Evolutionary conservation across 1,140 invertebrate genomes (phyloP), one percentile per base, ranked within the genome.

Genomic region (Oncopeltus fasciatus): DNA sequence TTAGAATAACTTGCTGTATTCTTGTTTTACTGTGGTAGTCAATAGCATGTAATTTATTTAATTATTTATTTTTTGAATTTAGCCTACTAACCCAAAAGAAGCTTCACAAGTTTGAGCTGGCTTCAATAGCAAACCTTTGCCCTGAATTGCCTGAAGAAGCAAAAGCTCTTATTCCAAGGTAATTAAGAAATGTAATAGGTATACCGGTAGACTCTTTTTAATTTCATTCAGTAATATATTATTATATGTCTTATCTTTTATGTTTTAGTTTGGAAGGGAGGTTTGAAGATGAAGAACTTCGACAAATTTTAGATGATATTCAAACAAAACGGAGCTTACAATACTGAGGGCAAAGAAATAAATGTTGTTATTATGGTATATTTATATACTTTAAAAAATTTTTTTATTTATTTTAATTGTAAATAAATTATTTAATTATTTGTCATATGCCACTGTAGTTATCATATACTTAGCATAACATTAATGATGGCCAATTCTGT

Each of bases 81-180:
- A 95, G 92, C 75, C 80, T 95, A 61, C 74, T 96, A n/a, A 88
- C 87, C 75, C 88, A 90, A 71, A 98, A 96, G 70, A 95, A 96
- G 71, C 75, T 99, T 11, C 96, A 99, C 74, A 98, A 99, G 77
- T 99, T 98, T 78, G 97, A 99, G 74, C 77, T 99, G 21, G 95
- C 97, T 2, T 91, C 95, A 24, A 77, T 99, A 60, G 95, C 95
- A 1, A 99, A 99, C 77, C 75, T 99, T 2, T 98, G 94, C 73
- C 97, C 97, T 0, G 95, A 99, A 78, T 94, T 90, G 21, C 87
- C 94, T 0, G 95, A 98, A 72, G 95, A 99, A 78, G 94, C 94
- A 0, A 98, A 98, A 77, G 88, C 94, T 33, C 75, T 98, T 2
- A 96, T 98, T 72, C 95, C 95, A 56, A 95, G 91, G 72, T 80